These are phyloP conservation scores for Brenthis hecate DNA, from an alignment of 2,888 invertebrate genomes.

Conservation along the genomic window DNA sequence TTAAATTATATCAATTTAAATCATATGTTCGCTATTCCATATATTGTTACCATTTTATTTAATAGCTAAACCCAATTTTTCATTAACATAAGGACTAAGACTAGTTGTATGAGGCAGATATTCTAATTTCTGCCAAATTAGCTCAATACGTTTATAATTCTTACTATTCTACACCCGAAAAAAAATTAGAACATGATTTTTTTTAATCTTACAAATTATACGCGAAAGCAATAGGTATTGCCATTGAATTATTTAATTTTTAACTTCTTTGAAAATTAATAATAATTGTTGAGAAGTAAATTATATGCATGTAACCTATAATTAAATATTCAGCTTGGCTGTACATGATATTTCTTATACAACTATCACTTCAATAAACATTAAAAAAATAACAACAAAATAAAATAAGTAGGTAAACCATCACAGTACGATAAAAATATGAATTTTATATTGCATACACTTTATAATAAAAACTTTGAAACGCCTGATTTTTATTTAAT, in stretches of 20 bases:
- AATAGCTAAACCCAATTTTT: conserved; percentile 26
- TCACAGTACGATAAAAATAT: conserved; percentile 57
- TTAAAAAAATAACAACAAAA: conserved; percentile 52
- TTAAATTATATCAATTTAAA: conserved; percentile 1
- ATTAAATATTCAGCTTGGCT: conserved; percentile 39
- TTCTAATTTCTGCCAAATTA: conserved; percentile 28
- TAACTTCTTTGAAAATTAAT: neutral
- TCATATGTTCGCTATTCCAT: conserved; percentile 4
- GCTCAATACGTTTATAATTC: conserved; percentile 5
- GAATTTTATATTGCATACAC: conserved; percentile 38
- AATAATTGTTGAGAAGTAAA: conserved; percentile 10
- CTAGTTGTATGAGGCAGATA: conserved; percentile 36
- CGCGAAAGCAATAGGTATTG: neutral
- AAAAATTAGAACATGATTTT: neutral
- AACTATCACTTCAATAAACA: conserved; percentile 43
- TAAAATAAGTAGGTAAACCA: conserved; percentile 59
- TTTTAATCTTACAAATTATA: conserved; percentile 1
- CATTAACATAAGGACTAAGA: conserved; percentile 37
- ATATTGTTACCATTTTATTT: conserved; percentile 13
- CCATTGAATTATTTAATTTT: neutral
- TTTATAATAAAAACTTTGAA: conserved; percentile 2
- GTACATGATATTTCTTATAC: conserved; percentile 30
- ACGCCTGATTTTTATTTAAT: neutral
- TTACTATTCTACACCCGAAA: conserved; percentile 20
- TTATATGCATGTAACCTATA: conserved; percentile 26